Base-by-base conservation (phyloP, 2,113 vertebrate species). In the Suricata suricatta region DNA sequence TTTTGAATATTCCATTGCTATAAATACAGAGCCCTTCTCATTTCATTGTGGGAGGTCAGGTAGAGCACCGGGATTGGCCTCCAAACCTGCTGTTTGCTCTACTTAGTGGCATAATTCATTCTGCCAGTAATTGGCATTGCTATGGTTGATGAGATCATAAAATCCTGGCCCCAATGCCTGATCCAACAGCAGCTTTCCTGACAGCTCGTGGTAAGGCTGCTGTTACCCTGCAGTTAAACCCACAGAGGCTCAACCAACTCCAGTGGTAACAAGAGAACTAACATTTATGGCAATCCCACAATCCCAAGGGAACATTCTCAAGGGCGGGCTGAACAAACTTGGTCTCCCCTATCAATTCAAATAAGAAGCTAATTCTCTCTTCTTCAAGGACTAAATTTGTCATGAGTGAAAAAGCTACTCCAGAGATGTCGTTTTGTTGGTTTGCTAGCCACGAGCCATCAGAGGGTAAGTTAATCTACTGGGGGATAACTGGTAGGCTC, bases 141-240 rank as follows among this genome's bases (percentile, higher is more conserved):
- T 98, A 94, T 64, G 97, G 98, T 97, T 97, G 97, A 97, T 97
- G 93, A 98, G 88, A 80, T 96, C 90, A 93, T 97, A 95, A 96
- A 97, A 92, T 95, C 97, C 95, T 88, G 63, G 69, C 97, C 96
- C 97, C 0, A 29, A 91, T 96, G 97, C 96, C 98, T 95, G 79
- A 35, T 90, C 90, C 91, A 97, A 97, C 94, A 83, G 80, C 95
- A 92, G 96, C 97, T 98, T 95, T 98, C 90, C 83, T 98, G 96
- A 97, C 92, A 96, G 29, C 96, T 83, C 79, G 96, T 97, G 23
- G 96, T 92, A 87, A 97, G 98, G 97, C 80, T 80, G 15, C 77
- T 47, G 19, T 85, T 88, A 93, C 57, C 31, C 9, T 90, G 84
- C 47, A 95, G 50, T 88, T 80, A 77, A 31, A 93, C 86, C 91